Base-by-base conservation (phyloP, 2,113 vertebrate species). In the Pungitius pungitius region DNA sequence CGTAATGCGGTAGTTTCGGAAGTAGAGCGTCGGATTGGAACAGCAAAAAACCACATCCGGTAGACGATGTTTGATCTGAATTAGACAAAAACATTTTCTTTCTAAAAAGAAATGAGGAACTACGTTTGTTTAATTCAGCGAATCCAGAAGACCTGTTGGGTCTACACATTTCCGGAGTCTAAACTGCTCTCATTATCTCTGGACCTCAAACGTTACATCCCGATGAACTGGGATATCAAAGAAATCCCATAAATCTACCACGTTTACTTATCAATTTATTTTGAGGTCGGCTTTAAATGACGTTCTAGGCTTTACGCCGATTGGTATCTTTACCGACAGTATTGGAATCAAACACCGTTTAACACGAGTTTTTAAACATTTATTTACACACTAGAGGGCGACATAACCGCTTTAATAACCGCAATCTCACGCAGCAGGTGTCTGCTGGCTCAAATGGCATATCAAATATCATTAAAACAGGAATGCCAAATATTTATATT, bases 351-450 rank as follows among this genome's bases (percentile, higher is more conserved):
- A 57, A 15, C 66, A 58, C 17, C 1, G 8, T 6, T 6, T 13
- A 43, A 9, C 42, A 14, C 20, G 6, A 63, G 49, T 22, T 47
- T 22, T 8, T 51, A 30, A 30, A 30, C 30, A 5, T 49, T 22
- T n/a, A 20, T 10, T 55, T 0, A 52, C 8, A 22, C 80, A 61
- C 30, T 17, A 67, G 80, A 68, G 40, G 64, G 75, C 51, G 63
- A 47, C 8, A 4, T 33, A 42, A 49, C 18, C 17, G 4, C 15
- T 8, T 55, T 17, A 9, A 30, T 3, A 56, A 30, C 15, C 26
- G 3, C 15, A 30, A 18, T 56, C 54, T 27, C 13, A 30, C 14
- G 7, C 3, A 17, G 1, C 1, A 54, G n/a, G 51, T 18, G 17
- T 18, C 18, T 2, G 4, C 43, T 18, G 1, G 43, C 7, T 26